Evolutionary conservation across 2,797 vertebrate species (phyloP), one percentile per base, ranked within the genome.

Genomic region (Paguma larvata): DNA sequence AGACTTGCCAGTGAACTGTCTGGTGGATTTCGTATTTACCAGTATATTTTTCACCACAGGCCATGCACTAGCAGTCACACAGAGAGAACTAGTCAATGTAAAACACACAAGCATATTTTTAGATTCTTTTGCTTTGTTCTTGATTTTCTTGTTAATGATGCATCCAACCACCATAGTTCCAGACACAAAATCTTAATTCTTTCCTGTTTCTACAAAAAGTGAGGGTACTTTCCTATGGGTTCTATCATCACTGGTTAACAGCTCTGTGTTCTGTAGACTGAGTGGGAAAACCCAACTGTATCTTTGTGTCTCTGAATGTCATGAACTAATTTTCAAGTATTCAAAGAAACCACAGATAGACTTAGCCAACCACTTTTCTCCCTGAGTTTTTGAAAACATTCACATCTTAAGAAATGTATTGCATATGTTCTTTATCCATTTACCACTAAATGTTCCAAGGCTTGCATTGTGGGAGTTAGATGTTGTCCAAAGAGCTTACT

Each of bases 261-360:
- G 53, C 46, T 93, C 19, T 16, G 6, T 15, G 15, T 67, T 95
- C 73, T 80, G 13, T n/a, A 88, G 59, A 53, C 30, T 23, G 46
- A 48, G 82, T 85, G 65, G 95, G 92, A 95, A 93, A 87, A 59
- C 38, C 75, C 70, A 44, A 62, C 86, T 85, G 14, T 95, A 93
- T 85, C 80, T 96, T 86, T 97, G 51, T 73, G 80, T 87, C 80
- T 97, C 75, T 89, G 78, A 96, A 96, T 48, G 72, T 93, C 80
- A 67, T 92, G 72, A 87, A 90, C 70, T 82, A 25, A 79, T 95
- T 95, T 95, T 92, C 67, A 94, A 90, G 53, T 56, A 80, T 56
- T 87, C 97, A 51, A 2, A 44, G 67, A 97, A 95, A 96, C 86
- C 84, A 51, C 80, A 93, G 86, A 78, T 93, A 86, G 59, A 94